These are phyloP conservation scores for Ochotona princeps DNA, from an alignment of 2,113 vertebrate genomes.

Conservation along the genomic window DNA sequence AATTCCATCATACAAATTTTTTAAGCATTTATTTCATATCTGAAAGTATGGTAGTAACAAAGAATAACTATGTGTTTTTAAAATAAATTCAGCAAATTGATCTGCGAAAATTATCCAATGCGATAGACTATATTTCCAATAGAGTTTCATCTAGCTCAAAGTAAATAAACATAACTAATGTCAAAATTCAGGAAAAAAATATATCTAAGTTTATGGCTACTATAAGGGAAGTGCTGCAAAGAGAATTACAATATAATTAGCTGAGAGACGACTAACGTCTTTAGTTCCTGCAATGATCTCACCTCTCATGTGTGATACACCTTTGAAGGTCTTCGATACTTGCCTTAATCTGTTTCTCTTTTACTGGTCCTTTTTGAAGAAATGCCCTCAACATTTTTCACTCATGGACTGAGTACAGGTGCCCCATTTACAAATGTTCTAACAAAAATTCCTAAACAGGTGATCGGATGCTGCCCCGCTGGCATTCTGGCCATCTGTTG, in stretches of 20 bases:
- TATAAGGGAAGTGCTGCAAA: not conserved
- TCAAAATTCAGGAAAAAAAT: not conserved
- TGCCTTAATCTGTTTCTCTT: not conserved
- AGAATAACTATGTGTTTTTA: not conserved
- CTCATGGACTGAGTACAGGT: not conserved
- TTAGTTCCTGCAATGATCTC: not conserved
- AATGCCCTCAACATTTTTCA: not conserved
- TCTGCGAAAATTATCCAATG: conserved; percentile 38
- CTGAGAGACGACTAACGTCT: not conserved
- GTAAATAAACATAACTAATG: not conserved
- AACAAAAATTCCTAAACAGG: not conserved
- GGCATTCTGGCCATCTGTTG: not conserved
- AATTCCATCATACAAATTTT: not conserved
- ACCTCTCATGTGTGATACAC: not conserved
- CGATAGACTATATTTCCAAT: not conserved
- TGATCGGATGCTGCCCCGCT: not conserved
- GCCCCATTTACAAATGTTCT: not conserved
- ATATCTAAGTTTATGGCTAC: not conserved
- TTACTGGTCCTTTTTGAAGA: not conserved
- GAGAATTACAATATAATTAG: not conserved
- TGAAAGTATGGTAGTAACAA: not conserved
- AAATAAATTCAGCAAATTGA: not conserved
- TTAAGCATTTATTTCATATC: not conserved
- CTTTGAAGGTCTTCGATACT: not conserved
- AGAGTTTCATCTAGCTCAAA: not conserved